Base-by-base conservation (phyloP, 2,113 vertebrate genomes). In the Rana temporaria region DNA sequence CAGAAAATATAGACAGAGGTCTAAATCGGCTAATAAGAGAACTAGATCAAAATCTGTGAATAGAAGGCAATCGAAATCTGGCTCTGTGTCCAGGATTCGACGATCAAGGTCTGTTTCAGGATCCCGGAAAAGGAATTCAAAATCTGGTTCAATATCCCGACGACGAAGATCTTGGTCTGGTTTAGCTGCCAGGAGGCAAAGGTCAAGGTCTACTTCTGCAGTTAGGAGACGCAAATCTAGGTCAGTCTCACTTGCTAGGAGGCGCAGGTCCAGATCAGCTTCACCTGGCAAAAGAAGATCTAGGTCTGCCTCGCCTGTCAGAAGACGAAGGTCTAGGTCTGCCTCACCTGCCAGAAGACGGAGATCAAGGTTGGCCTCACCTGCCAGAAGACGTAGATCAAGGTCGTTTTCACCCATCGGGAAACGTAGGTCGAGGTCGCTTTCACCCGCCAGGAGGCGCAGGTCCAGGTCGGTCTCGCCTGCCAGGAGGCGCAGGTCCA, bases 51-150 rank as follows among this genome's bases (percentile, higher is more conserved):
- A 16, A 63, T 76, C 73, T 9, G 57, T 14, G 11, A 22, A n/a
- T 9, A 42, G 70, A 32, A 32, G 60, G 57, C 64, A 34, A 64
- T 64, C 67, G 24, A 72, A 26, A 34, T 82, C 79, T 38, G 55
- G 48, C 53, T 78, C 81, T 22, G 34, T 38, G 7, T 6, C 34
- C 34, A 14, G 4, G 12, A 48, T 38, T 65, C 57, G 52, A 19
- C 63, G 70, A 14, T 38, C 20, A 20, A 62, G 30, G 20, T 81
- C 79, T 42, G 24, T 24, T 30, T 76, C 73, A 16, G 8, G 22
- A 6, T 76, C 42, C 42, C 42, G 42, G 11, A 48, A 11, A 48
- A n/a, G 59, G 8, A 62, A 38, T 14, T 38, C 53, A 16, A 59
- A 24, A 19, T 78, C 72, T 24, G 55, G 62, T 55, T 78, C 81